A percentile compares a stretch with the other conserved stretches of the same genome.
These are phyloP conservation scores for Ennomos quercinarius DNA, from an alignment of 2,888 invertebrate genomes.

Conservation along the genomic window DNA sequence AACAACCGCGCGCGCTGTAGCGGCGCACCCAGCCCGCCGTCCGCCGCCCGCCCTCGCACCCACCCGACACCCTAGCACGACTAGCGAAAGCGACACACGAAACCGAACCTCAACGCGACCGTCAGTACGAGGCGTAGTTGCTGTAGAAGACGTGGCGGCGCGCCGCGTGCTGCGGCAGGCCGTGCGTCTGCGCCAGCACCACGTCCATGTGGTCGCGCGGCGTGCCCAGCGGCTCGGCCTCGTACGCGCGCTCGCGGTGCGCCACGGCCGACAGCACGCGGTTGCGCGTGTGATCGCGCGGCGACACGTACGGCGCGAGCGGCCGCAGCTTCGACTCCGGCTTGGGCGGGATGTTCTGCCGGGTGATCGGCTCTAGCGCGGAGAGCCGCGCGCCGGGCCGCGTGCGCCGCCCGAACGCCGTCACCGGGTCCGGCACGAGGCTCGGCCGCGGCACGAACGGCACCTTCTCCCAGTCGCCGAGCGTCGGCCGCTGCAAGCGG, in stretches of 20 bases:
- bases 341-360: constrained; percentile 87
- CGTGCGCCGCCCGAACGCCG: constrained; percentile 91
- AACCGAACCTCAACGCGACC: constrained; percentile 44
- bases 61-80: constrained; percentile 62
- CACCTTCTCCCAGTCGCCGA: constrained; percentile 95
- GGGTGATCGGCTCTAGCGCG: constrained; percentile 83
- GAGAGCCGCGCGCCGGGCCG: constrained; percentile 76
- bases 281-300: constrained; percentile 88
- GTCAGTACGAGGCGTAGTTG: constrained; percentile 82
- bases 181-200: constrained; percentile 87
- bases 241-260: constrained; percentile 84
- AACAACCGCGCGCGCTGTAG: constrained; percentile 82
- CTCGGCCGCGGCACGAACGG: constrained; percentile 94
- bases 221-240: constrained; percentile 85
- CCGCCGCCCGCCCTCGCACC: constrained; percentile 60
- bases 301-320: constrained; percentile 88
- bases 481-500: constrained; percentile 89
- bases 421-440: constrained; percentile 93
- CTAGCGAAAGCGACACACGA: constrained; percentile 82
- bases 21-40: constrained; percentile 60
- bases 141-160: constrained; percentile 83
- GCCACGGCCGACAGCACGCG: constrained; percentile 86
- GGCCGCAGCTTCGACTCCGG: constrained; percentile 86
- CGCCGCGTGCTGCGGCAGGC: constrained; percentile 78
- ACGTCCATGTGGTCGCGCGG: constrained; percentile 88